Conservation (phyloP, 2,888 invertebrate genomes). For the Coleophora flavipennella region DNA sequence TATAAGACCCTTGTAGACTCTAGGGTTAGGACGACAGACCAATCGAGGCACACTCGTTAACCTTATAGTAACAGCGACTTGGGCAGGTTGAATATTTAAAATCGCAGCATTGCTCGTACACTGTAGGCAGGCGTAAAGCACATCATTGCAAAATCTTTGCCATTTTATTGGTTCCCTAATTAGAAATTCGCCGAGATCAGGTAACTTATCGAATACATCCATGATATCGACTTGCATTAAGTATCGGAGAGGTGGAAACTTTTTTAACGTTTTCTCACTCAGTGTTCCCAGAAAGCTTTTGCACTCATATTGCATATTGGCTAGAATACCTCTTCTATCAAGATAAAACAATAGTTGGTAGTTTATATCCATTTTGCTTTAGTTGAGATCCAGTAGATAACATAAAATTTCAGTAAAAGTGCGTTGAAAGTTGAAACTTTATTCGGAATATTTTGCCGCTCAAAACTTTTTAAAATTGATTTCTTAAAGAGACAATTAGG, state of each 20-base stretch:
- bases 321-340: slow-evolving; percentile 39
- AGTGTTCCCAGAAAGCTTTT: slow-evolving; percentile 33
- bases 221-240: slow-evolving; percentile 47
- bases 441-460: no score
- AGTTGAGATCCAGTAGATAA: no score
- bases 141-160: slow-evolving; percentile 37
- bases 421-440: no score
- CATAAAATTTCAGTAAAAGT: no score
- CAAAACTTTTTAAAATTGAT: no score
- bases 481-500: no score
- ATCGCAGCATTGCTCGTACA: slow-evolving; percentile 27
- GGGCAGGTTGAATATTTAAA: slow-evolving; percentile 29
- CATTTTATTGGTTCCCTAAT: slow-evolving; percentile 46
- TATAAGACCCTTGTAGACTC: slow-evolving; percentile 33
- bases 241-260: slow-evolving; percentile 49
- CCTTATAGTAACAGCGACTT: slow-evolving; percentile 41
- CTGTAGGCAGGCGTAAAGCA: slow-evolving; percentile 45
- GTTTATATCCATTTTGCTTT: slow-evolving; percentile 32
- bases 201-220: slow-evolving; percentile 38
- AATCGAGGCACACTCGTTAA: slow-evolving; percentile 35
- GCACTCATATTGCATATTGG: slow-evolving; percentile 37
- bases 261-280: slow-evolving; percentile 29
- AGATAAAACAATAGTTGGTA: slow-evolving; percentile 50
- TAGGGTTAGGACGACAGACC: slow-evolving; percentile 23
- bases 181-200: slow-evolving; percentile 36